phyloP scores from a whole-genome alignment of 2,113 vertebrate species.

The Sinocyclocheilus anshuiensis region DNA sequence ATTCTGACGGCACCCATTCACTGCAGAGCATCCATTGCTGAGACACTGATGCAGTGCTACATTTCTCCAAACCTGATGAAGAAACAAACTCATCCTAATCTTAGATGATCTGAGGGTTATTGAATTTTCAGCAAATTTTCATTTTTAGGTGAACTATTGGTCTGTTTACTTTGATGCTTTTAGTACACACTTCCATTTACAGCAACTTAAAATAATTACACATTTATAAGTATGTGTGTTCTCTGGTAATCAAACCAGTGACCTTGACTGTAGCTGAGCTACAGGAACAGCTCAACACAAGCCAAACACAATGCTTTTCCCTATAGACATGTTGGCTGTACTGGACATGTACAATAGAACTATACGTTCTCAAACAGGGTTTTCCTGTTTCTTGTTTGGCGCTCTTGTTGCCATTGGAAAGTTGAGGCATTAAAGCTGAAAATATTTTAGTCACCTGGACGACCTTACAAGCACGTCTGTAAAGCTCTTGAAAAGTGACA shows the following conservation, averaged over 20 bases:
- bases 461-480: neutral
- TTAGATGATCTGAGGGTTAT: too few relatives aligned
- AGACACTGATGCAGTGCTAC: too few relatives aligned
- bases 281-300: neutral
- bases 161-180: neutral
- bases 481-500: slow-evolving; percentile 4
- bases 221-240: neutral
- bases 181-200: neutral
- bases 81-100: too few relatives aligned
- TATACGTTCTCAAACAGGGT: slow-evolving; percentile 13
- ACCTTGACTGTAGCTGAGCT: neutral
- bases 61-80: too few relatives aligned
- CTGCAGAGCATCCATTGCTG: too few relatives aligned
- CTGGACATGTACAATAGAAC: neutral
- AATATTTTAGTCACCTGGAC: neutral
- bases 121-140: too few relatives aligned
- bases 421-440: neutral
- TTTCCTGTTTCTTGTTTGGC: slow-evolving; percentile 30
- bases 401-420: neutral
- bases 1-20: too few relatives aligned
- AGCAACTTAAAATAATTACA: neutral
- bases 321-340: neutral
- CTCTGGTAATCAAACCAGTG: neutral
- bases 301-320: slow-evolving; percentile 6
- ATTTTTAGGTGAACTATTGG: neutral